Evolutionary conservation across 1,140 invertebrate species (phyloP).

Genomic region (Aleiodes sp.): DNA sequence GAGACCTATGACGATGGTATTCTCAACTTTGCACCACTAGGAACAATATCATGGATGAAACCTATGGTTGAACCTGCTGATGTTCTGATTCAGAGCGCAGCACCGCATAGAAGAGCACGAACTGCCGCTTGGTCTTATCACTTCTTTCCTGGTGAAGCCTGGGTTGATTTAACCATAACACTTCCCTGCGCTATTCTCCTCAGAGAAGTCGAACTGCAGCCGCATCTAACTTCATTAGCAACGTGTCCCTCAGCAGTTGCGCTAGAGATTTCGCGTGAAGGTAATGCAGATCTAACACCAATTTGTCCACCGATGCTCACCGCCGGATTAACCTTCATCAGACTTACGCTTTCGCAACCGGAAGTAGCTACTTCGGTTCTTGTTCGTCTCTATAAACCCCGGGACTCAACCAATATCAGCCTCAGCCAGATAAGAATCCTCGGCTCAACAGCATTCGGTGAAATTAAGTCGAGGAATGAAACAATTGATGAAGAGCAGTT

Average conservation of each 20-base stretch:
- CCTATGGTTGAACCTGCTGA: conserved; percentile 88
- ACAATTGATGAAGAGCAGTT: conserved; percentile 61
- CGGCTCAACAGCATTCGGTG: conserved; percentile 81
- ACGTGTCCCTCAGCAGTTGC: conserved; percentile 91
- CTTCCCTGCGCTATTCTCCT: conserved; percentile 89
- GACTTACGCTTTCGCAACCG: conserved; percentile 81
- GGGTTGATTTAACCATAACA: conserved; percentile 86
- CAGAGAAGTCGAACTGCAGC: conserved; percentile 89
- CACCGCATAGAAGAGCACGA: conserved; percentile 82
- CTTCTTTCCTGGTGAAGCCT: conserved; percentile 90
- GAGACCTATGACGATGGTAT: conserved; percentile 72
- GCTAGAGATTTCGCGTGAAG: conserved; percentile 76
- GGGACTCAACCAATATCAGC: conserved; percentile 87
- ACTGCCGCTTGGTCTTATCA: conserved; percentile 92
- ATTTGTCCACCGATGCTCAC: conserved; percentile 80
- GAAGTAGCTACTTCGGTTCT: conserved; percentile 79
- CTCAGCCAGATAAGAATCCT: conserved; percentile 87
- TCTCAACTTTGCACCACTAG: conserved; percentile 89
- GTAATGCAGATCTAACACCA: conserved; percentile 70
- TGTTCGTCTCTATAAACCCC: conserved; percentile 78
- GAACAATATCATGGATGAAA: conserved; percentile 82
- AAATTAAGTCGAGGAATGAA: conserved; percentile 62
- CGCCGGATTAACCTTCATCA: conserved; percentile 86
- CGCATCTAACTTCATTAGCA: conserved; percentile 84
- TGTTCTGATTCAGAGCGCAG: conserved; percentile 77